These are phyloP conservation scores for Paralichthys olivaceus DNA, from an alignment of 2,113 vertebrate species.

Conservation along the genomic window DNA sequence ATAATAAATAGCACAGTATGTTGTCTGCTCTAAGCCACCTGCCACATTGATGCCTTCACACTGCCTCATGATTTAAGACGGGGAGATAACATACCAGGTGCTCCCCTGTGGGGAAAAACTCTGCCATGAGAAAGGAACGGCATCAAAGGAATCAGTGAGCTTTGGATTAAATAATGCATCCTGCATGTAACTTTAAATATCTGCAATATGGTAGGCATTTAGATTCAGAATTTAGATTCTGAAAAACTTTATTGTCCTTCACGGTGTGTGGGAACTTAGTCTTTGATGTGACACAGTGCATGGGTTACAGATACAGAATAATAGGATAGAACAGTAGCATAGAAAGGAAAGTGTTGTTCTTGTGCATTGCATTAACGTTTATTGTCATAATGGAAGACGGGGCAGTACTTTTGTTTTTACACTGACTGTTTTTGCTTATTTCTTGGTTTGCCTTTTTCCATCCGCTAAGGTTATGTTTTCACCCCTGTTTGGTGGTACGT, in stretches of 20 bases:
- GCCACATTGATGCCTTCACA: slow-evolving; percentile 54
- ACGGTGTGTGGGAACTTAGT: background rate
- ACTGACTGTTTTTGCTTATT: too few species aligned
- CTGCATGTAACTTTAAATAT: slow-evolving; percentile 60
- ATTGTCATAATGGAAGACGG: too few species aligned
- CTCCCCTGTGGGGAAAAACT: slow-evolving; percentile 58
- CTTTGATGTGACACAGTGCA: background rate
- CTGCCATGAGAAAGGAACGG: slow-evolving; percentile 41
- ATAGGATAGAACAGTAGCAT: background rate
- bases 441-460: too few species aligned
- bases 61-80: slow-evolving; percentile 61
- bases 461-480: too few species aligned
- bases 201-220: slow-evolving; percentile 30
- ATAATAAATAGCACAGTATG: slow-evolving; percentile 11
- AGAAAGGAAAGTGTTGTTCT: background rate
- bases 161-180: slow-evolving; percentile 65
- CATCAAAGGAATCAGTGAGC: slow-evolving; percentile 65
- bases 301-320: background rate
- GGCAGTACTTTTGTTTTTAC: too few species aligned
- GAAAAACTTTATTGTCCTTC: slow-evolving; percentile 10
- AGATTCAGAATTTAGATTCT: slow-evolving; percentile 19
- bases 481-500: too few species aligned
- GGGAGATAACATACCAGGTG: slow-evolving; percentile 64
- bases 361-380: background rate
- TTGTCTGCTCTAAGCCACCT: slow-evolving; percentile 44